Base-by-base conservation (phyloP, 1,140 invertebrate genomes). In the Leptinotarsa texana region DNA sequence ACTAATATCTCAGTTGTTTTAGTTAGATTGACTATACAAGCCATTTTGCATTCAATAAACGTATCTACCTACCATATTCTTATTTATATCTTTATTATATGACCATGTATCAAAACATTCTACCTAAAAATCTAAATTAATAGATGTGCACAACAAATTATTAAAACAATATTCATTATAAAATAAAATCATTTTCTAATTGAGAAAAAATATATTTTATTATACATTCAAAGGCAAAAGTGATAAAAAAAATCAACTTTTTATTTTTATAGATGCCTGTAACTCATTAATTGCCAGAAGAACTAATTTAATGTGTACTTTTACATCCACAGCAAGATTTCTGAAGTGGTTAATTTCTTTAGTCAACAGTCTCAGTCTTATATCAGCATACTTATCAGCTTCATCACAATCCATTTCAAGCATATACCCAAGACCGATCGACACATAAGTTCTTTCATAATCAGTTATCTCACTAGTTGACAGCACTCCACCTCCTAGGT, bases 251-350 rank as follows among this genome's bases (percentile, higher is more conserved):
- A 15, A 11, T 65, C 3, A 24, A 24, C 49, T 66, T 73, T 75
- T 48, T 6, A 17, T 33, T 73, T 73, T 49, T 13, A 13, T 66
- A 65, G 62, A 61, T 27, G 73, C 65, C 42, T 81, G 81, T 63
- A 85, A 75, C 78, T 85, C 83, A 78, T 80, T 81, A 15, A 85
- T 81, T 63, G 82, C 84, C 68, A 85, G 76, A 65, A 85, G 76
- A 57, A 80, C 77, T 72, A 85, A 74, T 77, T 85, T 85, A 73
- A 85, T 84, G 78, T 84, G 78, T 4, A 82, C 82, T 77, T 85
- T 85, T 22, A 85, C 78, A 71, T 84, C 73, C 48, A 84, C 80
- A 73, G 84, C 83, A 18, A 83, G 71, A 24, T 83, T 71, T 74
- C 82, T 75, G 73, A 81, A 80, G 77, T 84, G 83, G 8, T 81